These are phyloP conservation scores for Molothrus aeneus DNA, from an alignment of 2,797 vertebrate genomes.

Conservation along the genomic window DNA sequence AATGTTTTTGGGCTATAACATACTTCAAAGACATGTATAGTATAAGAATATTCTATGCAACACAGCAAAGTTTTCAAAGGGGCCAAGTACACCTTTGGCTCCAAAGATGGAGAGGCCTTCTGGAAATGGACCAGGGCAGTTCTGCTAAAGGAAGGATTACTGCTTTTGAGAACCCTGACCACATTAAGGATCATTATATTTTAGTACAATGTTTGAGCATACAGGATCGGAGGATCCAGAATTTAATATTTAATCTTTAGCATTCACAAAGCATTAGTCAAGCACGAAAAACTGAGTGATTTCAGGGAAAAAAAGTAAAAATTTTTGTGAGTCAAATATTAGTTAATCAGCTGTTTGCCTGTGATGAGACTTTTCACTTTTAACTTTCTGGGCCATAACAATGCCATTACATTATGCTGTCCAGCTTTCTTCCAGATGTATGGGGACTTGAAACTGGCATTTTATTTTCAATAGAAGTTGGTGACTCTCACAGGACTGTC, in stretches of 20 bases:
- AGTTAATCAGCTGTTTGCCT: neutral
- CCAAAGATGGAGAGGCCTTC: neutral
- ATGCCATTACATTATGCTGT: neutral
- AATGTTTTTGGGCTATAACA: neutral
- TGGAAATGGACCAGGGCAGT: neutral
- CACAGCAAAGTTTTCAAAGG: neutral
- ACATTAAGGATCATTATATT: neutral
- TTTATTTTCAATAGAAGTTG: neutral
- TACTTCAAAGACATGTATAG: neutral
- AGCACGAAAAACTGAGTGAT: neutral
- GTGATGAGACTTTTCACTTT: neutral
- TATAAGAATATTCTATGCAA: neutral
- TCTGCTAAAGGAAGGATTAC: neutral
- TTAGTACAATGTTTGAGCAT: neutral
- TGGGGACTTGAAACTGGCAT: neutral
- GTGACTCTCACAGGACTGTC: neutral
- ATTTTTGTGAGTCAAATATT: neutral
- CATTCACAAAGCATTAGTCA: neutral
- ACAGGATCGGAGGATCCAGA: neutral
- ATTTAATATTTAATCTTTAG: neutral
- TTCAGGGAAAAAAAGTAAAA: accelerated
- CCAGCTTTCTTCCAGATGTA: neutral
- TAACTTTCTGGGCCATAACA: neutral
- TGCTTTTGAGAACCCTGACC: neutral
- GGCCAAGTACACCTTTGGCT: neutral